A percentile compares a stretch with the other conserved stretches of the same genome.
Conservation (phyloP, 2,888 invertebrate species). For the Melieria omissa region DNA sequence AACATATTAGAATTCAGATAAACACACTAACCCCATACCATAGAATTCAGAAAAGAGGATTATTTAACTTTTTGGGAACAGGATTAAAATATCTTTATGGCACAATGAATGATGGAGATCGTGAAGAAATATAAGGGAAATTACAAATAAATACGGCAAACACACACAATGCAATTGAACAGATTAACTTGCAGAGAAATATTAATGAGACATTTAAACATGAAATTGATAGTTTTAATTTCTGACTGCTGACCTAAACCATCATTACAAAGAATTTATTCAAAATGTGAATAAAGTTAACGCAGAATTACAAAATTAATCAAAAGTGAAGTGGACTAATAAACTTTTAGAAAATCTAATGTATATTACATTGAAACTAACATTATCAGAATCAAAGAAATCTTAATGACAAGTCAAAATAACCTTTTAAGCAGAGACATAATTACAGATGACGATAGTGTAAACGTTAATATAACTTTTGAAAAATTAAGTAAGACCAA, state of each 20-base stretch:
- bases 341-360: constrained; percentile 18
- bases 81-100: constrained; percentile 37
- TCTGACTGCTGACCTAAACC: no score
- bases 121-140: constrained; percentile 25
- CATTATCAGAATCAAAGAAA: constrained; percentile 23
- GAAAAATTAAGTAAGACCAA: no score
- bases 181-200: no score
- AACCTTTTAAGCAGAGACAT: no score
- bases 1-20: constrained; percentile 20
- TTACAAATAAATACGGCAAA: constrained; percentile 18
- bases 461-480: no score
- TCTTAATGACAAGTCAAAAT: no score
- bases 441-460: no score
- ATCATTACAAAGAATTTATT: constrained; percentile 12
- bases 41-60: constrained; percentile 35
- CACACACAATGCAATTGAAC: constrained; percentile 26
- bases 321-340: constrained; percentile 15
- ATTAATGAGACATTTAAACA: constrained; percentile 10
- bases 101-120: constrained; percentile 38
- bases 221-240: no score
- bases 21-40: constrained; percentile 27
- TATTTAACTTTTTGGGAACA: constrained; percentile 36
- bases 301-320: constrained; percentile 8
- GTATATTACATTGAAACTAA: constrained; percentile 20
- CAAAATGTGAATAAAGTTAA: constrained; percentile 16